A percentile compares a stretch with the other conserved stretches of the same genome.
phyloP scores from a whole-genome alignment of 2,113 vertebrate genomes.

The Electrona antarctica region DNA sequence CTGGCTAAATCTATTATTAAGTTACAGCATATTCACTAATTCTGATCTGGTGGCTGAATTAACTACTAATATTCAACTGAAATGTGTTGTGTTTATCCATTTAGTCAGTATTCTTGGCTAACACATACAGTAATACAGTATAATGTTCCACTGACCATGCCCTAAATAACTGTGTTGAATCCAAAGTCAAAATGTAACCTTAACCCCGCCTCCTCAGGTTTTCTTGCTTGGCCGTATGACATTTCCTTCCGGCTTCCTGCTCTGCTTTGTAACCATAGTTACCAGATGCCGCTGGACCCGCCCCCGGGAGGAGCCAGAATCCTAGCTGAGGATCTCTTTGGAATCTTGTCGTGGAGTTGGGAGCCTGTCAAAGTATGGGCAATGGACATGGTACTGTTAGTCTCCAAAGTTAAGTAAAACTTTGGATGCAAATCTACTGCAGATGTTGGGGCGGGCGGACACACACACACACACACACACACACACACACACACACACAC shows the following conservation, averaged over 20 bases:
- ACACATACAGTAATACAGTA: slow-evolving; percentile 33
- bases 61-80: slow-evolving; percentile 24
- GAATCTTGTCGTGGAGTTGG: slow-evolving; percentile 93
- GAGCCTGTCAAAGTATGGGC: slow-evolving; percentile 79
- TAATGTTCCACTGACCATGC: slow-evolving; percentile 26
- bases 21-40: slow-evolving; percentile 26
- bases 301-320: slow-evolving; percentile 95
- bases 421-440: too few relatives aligned
- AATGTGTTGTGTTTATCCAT: slow-evolving; percentile 39
- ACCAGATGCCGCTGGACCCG: slow-evolving; percentile 94
- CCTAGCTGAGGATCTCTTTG: slow-evolving; percentile 92
- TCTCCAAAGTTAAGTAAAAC: neutral
- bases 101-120: slow-evolving; percentile 28
- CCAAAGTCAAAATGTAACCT: slow-evolving; percentile 45
- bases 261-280: slow-evolving; percentile 56
- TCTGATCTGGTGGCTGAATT: slow-evolving; percentile 30
- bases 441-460: too few relatives aligned
- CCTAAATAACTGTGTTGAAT: slow-evolving; percentile 45
- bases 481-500: too few relatives aligned
- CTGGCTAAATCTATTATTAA: slow-evolving; percentile 53
- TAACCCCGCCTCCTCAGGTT: slow-evolving; percentile 33
- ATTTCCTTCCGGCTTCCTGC: slow-evolving; percentile 33
- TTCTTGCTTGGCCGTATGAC: slow-evolving; percentile 28
- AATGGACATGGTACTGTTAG: neutral
- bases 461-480: too few relatives aligned